Evolutionary conservation across 2,113 vertebrate species (phyloP).

Genomic region (Actenoides lindsayi): DNA sequence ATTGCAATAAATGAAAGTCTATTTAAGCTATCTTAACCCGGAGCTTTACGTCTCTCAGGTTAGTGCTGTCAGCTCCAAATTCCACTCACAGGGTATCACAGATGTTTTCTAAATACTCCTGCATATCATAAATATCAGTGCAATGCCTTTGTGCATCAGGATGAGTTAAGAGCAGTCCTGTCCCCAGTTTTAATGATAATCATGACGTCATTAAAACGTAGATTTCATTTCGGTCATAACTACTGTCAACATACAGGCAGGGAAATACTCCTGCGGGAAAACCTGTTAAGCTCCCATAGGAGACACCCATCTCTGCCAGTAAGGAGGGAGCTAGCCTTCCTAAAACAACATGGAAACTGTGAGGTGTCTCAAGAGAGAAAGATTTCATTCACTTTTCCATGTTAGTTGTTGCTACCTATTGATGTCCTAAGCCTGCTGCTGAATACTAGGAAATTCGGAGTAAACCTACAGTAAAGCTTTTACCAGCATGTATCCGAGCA

Average conservation of each 20-base stretch:
- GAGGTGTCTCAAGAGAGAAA: slow-evolving; percentile 3
- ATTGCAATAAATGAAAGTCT: neutral
- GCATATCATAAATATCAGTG: neutral
- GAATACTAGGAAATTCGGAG: slow-evolving; percentile 49
- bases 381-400: slow-evolving; percentile 7
- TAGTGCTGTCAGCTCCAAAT: neutral
- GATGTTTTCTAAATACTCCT: neutral
- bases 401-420: neutral
- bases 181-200: neutral
- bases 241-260: neutral
- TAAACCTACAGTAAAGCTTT: slow-evolving; percentile 62
- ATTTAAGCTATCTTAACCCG: neutral
- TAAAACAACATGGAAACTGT: neutral
- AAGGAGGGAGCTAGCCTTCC: neutral
- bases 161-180: neutral
- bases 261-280: neutral
- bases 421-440: slow-evolving; percentile 23
- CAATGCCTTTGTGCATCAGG: neutral
- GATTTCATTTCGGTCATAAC: neutral
- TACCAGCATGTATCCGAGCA: slow-evolving; percentile 40
- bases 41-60: neutral
- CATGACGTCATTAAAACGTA: neutral
- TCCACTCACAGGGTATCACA: neutral
- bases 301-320: neutral
- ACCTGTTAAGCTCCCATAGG: neutral